A percentile compares a stretch with the other conserved stretches of the same genome.
These are phyloP conservation scores for Atlantisia rogersi DNA, from an alignment of 2,113 vertebrate species.

Conservation along the genomic window DNA sequence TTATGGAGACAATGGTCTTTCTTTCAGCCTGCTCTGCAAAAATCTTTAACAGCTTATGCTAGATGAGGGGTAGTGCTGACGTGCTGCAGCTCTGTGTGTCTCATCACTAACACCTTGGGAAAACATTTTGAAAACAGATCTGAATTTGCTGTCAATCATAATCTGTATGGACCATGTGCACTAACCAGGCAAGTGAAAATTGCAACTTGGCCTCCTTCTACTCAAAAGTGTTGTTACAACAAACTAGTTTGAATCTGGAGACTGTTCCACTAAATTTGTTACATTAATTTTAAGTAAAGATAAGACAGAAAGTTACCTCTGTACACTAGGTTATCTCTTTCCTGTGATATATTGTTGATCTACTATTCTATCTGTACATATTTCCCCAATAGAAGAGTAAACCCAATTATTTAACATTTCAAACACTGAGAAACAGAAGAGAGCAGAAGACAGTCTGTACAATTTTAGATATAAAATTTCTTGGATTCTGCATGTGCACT, in stretches of 20 bases:
- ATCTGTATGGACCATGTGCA: neutral
- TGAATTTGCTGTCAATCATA: neutral
- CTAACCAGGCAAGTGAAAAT: neutral
- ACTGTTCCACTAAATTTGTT: neutral
- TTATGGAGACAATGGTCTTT: neutral
- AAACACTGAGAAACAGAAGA: neutral
- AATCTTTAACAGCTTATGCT: neutral
- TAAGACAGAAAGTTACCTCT: neutral
- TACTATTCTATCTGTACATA: neutral
- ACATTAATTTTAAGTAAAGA: neutral
- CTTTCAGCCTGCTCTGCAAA: neutral
- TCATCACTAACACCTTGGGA: neutral
- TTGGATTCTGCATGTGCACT: neutral
- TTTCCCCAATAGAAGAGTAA: neutral
- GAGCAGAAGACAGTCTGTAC: neutral
- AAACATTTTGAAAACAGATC: neutral
- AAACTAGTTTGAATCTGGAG: neutral
- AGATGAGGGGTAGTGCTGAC: neutral
- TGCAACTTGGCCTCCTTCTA: neutral
- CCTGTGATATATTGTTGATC: neutral
- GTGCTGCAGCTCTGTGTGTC: neutral
- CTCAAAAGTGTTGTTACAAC: neutral
- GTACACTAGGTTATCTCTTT: neutral
- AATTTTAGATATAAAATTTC: neutral
- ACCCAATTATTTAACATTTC: neutral